phyloP scores from a whole-genome alignment of 1,140 invertebrate genomes.

The Cotesia chilonis region DNA sequence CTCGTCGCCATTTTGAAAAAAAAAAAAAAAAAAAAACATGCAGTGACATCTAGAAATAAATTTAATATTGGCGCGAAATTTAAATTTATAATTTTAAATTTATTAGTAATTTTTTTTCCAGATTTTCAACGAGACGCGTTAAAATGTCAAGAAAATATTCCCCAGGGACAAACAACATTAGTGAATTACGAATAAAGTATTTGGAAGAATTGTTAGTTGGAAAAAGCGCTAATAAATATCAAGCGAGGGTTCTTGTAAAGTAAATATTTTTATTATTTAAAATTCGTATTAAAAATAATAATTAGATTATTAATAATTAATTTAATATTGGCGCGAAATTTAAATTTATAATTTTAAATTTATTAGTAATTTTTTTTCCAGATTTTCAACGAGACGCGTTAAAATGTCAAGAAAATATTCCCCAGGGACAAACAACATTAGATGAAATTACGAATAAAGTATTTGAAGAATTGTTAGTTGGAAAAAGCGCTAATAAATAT shows the following conservation, averaged over 20 bases:
- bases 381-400: conserved; percentile 48
- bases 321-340: no score
- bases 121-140: conserved; percentile 48
- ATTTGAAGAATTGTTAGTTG: conserved; percentile 82
- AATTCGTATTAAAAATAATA: no score
- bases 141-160: conserved; percentile 50
- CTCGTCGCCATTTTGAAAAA: no score
- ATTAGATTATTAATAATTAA: conserved; percentile 9
- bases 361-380: conserved; percentile 21
- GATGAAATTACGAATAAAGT: conserved; percentile 87
- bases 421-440: conserved; percentile 66
- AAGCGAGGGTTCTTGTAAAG: conserved; percentile 70
- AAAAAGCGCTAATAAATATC: conserved; percentile 61
- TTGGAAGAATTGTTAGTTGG: conserved; percentile 82
- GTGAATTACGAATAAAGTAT: conserved; percentile 87
- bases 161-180: conserved; percentile 66
- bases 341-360: no score
- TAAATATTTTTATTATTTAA: conserved; percentile 50
- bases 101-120: conserved; percentile 20
- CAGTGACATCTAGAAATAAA: no score
- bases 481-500: conserved; percentile 63
- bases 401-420: conserved; percentile 50
- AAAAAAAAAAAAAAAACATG: no score
- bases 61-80: no score
- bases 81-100: no score